Evolutionary conservation across 2,113 vertebrate genomes (phyloP).

Genomic region (Leptobrachium ailaonicum): DNA sequence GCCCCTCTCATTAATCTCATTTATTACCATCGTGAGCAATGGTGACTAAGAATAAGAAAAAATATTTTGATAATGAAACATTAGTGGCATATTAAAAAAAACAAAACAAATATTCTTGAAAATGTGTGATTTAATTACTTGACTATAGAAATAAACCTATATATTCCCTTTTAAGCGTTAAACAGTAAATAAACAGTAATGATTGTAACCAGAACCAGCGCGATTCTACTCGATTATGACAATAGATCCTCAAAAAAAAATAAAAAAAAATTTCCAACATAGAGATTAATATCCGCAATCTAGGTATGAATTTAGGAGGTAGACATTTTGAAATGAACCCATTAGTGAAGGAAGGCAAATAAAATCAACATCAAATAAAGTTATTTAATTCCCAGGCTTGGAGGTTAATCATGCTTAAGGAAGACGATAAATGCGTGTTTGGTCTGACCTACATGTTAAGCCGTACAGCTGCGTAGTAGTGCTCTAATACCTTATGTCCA

Average conservation of each 20-base stretch:
- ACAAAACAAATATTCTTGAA: not conserved
- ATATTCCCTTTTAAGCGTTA: not conserved
- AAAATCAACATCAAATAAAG: slow-evolving; percentile 48
- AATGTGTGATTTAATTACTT: not conserved
- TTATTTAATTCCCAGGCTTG: slow-evolving; percentile 52
- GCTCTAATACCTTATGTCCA: slow-evolving; percentile 57
- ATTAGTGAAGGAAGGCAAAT: slow-evolving; percentile 46
- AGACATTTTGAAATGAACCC: slow-evolving; percentile 64
- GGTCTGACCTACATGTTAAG: slow-evolving; percentile 59
- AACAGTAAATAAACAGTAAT: not conserved
- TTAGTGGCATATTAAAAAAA: not conserved
- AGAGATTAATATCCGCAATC: not conserved
- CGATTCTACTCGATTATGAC: not conserved
- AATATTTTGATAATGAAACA: not conserved
- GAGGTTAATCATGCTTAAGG: slow-evolving; percentile 59
- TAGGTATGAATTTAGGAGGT: slow-evolving; percentile 64
- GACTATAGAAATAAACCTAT: not conserved
- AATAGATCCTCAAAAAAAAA: not conserved
- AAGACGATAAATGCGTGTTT: slow-evolving; percentile 71
- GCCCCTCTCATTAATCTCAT: not conserved
- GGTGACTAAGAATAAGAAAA: not conserved
- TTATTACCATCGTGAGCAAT: not conserved
- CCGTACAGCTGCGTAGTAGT: slow-evolving; percentile 60
- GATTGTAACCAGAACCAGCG: no score
- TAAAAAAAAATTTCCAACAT: slow-evolving; percentile 14